Base-by-base conservation (phyloP, 2,888 invertebrate species). In the Cryptocheilus praepositus region DNA sequence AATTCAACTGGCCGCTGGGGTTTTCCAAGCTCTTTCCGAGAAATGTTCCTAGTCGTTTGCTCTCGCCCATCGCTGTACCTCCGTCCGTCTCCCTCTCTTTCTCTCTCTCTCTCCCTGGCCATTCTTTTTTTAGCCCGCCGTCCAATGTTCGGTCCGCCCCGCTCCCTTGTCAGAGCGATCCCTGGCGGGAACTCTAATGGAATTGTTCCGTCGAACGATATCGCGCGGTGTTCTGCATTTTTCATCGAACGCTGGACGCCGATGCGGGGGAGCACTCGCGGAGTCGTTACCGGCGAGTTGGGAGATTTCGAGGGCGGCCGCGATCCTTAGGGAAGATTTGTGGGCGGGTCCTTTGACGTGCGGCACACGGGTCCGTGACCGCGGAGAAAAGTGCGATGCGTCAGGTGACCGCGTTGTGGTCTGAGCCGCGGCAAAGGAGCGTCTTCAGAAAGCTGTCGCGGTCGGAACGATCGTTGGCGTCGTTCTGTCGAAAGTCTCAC, bases 131-230 rank as follows among this genome's bases (percentile, higher is more conserved):
- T 55, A 36, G 61, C 67, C 15, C 25, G 67, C 77, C 69, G 71
- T 72, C 70, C 49, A 36, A 36, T 36, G 36, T 36, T 36, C 36
- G 11, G 4, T 36, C 36, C 25, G 55, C 15, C 36, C 18, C 13
- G 36, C 11, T 68, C 74, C 74, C 76, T 68, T 67, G 79, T 79
- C 79, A 70, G 70, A 49, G 52, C 70, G 79, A 76, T 78, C 76
- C 77, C 73, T 71, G 61, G 77, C 76, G 77, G 63, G 69, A 74
- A 74, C 77, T 79, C 77, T 78, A 78, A 78, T 78, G 79, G 77
- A 78, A 78, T 78, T 79, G 77, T 79, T 76, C 76, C 76, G 69
- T 78, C 71, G 68, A 65, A 70, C 76, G 68, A 74, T 79, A 79
- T 73, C 76, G 67, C 62, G 61, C 70, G 58, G 53, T 73, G 66